Evolutionary conservation across 1,140 invertebrate species (phyloP).

Genomic region (Eubasilissa regina): DNA sequence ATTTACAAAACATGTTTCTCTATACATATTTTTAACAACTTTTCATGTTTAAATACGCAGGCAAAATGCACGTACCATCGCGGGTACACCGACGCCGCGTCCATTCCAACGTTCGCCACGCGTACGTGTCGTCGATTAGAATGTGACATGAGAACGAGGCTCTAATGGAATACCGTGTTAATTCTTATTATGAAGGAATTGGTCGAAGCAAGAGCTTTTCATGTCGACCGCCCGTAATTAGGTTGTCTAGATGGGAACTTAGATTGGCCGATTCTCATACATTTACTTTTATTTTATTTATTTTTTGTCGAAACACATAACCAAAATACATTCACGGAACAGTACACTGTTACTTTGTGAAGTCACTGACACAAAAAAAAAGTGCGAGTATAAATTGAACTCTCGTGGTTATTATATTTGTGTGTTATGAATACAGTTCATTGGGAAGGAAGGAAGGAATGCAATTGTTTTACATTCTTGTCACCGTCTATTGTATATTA

Average conservation of each 20-base stretch:
- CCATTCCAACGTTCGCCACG: neutral
- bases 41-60: constrained; percentile 51
- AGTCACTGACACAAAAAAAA: constrained; percentile 23
- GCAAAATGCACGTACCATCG: neutral
- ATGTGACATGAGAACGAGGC: constrained; percentile 9
- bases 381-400: no score
- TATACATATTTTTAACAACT: constrained; percentile 53
- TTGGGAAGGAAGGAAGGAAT: no score
- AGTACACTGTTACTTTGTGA: constrained; percentile 32
- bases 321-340: constrained; percentile 51
- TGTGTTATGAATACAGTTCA: no score
- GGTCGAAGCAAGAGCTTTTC: constrained; percentile 48
- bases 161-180: constrained; percentile 40
- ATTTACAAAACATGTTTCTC: constrained; percentile 61
- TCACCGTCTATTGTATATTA: no score
- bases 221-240: constrained; percentile 60
- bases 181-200: constrained; percentile 16
- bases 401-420: no score
- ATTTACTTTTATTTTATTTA: constrained; percentile 60
- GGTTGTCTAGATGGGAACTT: constrained; percentile 56
- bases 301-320: constrained; percentile 59
- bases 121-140: constrained; percentile 6
- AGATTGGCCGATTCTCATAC: constrained; percentile 58
- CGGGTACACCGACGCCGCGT: neutral
- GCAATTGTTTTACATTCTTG: no score